Conservation (phyloP, 2,888 invertebrate species). For the Aporophyla nigra region DNA sequence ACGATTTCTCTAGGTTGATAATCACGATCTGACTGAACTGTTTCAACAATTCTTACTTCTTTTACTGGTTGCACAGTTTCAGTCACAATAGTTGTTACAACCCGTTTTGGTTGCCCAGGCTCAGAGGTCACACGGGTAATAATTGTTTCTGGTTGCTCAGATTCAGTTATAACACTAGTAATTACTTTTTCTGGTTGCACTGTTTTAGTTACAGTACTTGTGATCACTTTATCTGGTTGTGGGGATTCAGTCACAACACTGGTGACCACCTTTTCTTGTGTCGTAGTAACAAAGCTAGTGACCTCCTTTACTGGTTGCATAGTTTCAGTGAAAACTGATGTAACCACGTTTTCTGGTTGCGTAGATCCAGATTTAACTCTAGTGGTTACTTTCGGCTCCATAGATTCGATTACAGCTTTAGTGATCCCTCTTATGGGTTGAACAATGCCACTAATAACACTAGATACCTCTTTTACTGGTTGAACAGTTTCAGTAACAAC, state of each 20-base stretch:
- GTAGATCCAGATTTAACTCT: neutral
- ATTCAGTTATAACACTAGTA: constrained; percentile 13
- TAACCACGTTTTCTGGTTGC: constrained; percentile 22
- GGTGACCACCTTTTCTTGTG: constrained; percentile 56
- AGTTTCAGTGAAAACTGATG: constrained; percentile 36
- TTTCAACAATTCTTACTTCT: constrained; percentile 62
- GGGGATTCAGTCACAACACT: constrained; percentile 1
- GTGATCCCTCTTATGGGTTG: constrained; percentile 28
- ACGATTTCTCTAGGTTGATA: constrained; percentile 65
- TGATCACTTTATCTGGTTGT: constrained; percentile 50
- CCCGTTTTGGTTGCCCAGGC: constrained; percentile 25
- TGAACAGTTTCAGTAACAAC: constrained; percentile 22
- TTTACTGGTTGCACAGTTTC: constrained; percentile 59
- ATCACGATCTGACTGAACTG: constrained; percentile 39
- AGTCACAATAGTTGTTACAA: constrained; percentile 44
- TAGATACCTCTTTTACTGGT: constrained; percentile 55
- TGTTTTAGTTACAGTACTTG: constrained; percentile 12
- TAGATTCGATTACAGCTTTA: constrained; percentile 20
- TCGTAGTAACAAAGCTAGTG: neutral
- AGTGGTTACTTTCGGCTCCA: neutral
- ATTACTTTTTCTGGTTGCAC: constrained; percentile 20
- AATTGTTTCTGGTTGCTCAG: constrained; percentile 23
- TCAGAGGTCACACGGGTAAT: constrained; percentile 22
- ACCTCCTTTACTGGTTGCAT: constrained; percentile 50
- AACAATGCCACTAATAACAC: constrained; percentile 7